Evolutionary conservation across 2,113 vertebrate genomes (phyloP).

Genomic region (Podiceps cristatus): DNA sequence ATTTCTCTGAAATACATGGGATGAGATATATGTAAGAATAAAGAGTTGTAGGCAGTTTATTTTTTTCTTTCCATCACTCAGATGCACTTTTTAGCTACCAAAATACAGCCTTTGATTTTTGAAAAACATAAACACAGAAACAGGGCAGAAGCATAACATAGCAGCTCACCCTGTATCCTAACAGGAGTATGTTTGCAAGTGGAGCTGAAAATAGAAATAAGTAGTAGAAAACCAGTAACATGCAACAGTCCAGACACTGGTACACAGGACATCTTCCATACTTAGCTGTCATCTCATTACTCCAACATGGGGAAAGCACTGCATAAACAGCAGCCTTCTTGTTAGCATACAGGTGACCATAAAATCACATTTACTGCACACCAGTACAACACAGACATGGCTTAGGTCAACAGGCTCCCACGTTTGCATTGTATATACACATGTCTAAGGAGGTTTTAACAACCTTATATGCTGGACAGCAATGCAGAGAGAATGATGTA

Average conservation of each 20-base stretch:
- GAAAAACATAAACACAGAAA: background rate
- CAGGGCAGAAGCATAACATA: background rate
- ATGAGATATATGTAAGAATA: background rate
- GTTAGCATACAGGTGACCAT: background rate
- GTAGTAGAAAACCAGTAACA: background rate
- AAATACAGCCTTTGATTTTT: background rate
- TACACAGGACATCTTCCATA: background rate
- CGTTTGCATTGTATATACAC: background rate
- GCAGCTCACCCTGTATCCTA: background rate
- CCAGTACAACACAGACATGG: background rate
- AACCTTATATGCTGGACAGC: background rate
- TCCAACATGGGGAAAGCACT: background rate
- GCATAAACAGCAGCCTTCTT: background rate
- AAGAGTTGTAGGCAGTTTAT: background rate
- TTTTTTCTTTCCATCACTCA: background rate
- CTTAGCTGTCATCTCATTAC: background rate
- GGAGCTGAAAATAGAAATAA: background rate
- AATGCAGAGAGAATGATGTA: rapidly evolving
- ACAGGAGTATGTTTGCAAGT: background rate
- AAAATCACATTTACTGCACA: background rate
- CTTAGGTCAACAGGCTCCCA: background rate
- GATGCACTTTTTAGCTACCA: background rate
- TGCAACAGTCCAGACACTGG: background rate
- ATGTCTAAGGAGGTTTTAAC: background rate
- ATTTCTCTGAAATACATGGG: background rate